These are phyloP conservation scores for Diarsia brunnea DNA, from an alignment of 2,888 invertebrate species.

Conservation along the genomic window DNA sequence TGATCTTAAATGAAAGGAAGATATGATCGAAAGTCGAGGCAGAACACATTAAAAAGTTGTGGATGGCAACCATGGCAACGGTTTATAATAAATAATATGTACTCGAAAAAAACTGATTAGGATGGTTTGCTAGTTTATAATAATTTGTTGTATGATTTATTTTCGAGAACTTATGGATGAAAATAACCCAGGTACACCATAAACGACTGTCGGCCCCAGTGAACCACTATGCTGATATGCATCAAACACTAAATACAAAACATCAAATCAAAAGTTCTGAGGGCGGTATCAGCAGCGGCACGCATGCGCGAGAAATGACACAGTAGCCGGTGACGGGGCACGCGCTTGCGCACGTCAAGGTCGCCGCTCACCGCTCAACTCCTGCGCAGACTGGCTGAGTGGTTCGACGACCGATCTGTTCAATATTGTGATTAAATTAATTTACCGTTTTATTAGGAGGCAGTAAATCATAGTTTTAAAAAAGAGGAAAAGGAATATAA, in stretches of 20 bases:
- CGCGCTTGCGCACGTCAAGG: conserved; percentile 78
- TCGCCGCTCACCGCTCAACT: conserved; percentile 77
- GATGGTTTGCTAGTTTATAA: no score
- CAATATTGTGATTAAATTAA: conserved; percentile 56
- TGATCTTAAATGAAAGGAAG: not conserved
- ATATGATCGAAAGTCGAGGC: no score
- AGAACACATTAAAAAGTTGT: not conserved
- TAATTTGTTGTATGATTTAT: not conserved
- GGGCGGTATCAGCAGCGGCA: conserved; percentile 60
- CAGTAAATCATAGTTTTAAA: not conserved
- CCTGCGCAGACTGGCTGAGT: conserved; percentile 76
- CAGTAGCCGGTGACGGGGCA: conserved; percentile 75
- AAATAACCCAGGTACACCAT: not conserved
- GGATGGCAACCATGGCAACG: no score
- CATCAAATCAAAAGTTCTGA: conserved; percentile 56
- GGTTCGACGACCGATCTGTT: conserved; percentile 83
- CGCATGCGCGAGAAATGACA: conserved; percentile 74
- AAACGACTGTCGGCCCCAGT: not conserved
- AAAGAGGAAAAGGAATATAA: not conserved
- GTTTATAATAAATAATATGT: no score
- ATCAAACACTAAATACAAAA: conserved; percentile 53
- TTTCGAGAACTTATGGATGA: not conserved
- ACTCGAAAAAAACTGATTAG: no score
- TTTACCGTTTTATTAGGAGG: conserved; percentile 21
- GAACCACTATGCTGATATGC: not conserved